These are phyloP conservation scores for Kryphioiulus occultus DNA, from an alignment of 2,888 invertebrate genomes.

Conservation along the genomic window DNA sequence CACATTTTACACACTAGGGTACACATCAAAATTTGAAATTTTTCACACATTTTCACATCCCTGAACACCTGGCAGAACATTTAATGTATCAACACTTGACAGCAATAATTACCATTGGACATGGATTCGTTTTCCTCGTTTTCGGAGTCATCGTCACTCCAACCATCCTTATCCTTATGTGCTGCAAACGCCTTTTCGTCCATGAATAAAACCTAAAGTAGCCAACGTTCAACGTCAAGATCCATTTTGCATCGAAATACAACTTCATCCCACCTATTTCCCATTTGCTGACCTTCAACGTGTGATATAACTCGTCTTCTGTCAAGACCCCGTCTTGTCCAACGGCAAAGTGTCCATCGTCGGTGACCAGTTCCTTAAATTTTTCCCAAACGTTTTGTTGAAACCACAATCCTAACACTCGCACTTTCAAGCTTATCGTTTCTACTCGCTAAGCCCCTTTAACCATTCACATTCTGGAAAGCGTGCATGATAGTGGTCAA, in stretches of 20 bases:
- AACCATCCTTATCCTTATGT: constrained; percentile 27
- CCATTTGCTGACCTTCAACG: constrained; percentile 4
- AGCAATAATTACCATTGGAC: not conserved
- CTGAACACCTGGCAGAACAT: too few species aligned
- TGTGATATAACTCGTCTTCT: constrained; percentile 43
- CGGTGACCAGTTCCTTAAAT: constrained; percentile 22
- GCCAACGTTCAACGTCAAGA: not conserved
- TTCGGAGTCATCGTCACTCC: constrained; percentile 46
- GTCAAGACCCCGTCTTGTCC: constrained; percentile 39
- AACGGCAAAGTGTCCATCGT: constrained; percentile 27
- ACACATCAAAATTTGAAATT: too few species aligned
- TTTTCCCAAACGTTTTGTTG: not conserved
- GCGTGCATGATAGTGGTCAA: not conserved
- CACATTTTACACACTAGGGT: too few species aligned
- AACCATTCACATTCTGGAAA: not conserved
- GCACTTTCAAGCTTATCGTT: not conserved
- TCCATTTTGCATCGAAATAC: not conserved
- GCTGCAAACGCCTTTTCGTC: not conserved
- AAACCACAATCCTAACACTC: not conserved
- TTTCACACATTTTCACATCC: too few species aligned
- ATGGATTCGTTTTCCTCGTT: not conserved
- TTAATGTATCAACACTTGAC: not conserved
- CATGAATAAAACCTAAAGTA: not conserved
- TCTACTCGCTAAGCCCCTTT: not conserved
- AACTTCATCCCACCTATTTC: not conserved